phyloP scores from a whole-genome alignment of 2,797 vertebrate species.

The Schizopygopsis malacanthus region DNA sequence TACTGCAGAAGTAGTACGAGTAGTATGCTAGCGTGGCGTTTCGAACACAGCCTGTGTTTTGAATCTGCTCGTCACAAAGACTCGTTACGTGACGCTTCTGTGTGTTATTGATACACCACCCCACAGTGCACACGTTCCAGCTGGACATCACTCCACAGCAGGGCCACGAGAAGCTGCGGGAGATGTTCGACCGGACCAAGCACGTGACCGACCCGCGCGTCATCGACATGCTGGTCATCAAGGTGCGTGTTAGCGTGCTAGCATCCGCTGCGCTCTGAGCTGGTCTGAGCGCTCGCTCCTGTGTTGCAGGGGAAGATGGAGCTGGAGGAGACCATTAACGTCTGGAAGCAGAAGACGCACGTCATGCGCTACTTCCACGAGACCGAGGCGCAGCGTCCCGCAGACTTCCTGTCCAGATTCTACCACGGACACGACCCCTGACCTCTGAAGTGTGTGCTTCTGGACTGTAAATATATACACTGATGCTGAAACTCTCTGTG shows the following conservation, averaged over 20 bases:
- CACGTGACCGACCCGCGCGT: conserved; percentile 88
- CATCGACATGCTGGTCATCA: conserved; percentile 93
- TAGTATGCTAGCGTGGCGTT: no score
- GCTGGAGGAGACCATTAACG: conserved; percentile 89
- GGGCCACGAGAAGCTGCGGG: conserved; percentile 88
- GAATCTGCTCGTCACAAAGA: no score
- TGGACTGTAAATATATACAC: conserved; percentile 83
- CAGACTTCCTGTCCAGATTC: conserved; percentile 94
- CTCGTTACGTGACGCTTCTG: no score
- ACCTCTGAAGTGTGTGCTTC: conserved; percentile 60
- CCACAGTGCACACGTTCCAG: conserved; percentile 84
- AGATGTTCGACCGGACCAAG: conserved; percentile 90
- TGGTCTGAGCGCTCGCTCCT: neutral
- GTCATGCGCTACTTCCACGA: conserved; percentile 93
- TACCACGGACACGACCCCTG: conserved; percentile 82
- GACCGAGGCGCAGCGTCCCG: conserved; percentile 78
- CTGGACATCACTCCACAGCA: conserved; percentile 87
- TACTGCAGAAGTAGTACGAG: no score
- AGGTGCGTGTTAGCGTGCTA: conserved; percentile 78
- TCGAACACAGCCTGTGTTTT: no score
- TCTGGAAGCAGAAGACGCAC: conserved; percentile 97
- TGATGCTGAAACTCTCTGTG: conserved; percentile 22
- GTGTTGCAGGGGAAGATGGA: conserved; percentile 91
- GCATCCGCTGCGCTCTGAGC: no score
- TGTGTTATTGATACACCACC: no score